These are phyloP conservation scores for Isichthys henryi DNA, from an alignment of 2,113 vertebrate species.

Conservation along the genomic window DNA sequence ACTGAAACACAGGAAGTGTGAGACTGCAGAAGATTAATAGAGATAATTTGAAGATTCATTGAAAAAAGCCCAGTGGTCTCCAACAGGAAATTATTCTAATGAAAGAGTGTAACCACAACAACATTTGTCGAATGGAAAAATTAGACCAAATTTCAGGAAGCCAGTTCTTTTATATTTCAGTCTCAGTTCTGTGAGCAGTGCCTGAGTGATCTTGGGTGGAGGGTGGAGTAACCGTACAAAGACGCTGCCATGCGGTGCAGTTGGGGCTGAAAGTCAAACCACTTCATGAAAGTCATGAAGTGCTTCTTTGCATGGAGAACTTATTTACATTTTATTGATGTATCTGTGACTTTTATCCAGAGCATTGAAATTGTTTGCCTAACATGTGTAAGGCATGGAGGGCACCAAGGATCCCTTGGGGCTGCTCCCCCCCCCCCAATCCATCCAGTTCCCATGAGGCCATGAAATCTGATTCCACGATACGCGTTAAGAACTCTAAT, in stretches of 20 bases:
- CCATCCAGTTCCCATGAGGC: neutral
- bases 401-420: too few species aligned
- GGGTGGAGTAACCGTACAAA: neutral
- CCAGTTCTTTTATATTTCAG: neutral
- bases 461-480: neutral
- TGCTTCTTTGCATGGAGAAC: neutral
- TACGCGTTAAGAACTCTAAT: neutral
- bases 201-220: neutral
- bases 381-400: neutral
- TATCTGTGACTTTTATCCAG: neutral
- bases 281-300: neutral
- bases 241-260: neutral
- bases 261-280: neutral
- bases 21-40: neutral
- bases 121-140: neutral
- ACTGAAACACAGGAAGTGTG: neutral
- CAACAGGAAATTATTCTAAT: neutral
- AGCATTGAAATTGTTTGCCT: neutral
- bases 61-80: neutral
- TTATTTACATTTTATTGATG: neutral
- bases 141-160: neutral
- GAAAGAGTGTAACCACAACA: neutral
- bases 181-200: neutral
- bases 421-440: too few species aligned
- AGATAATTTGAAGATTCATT: neutral